These are phyloP conservation scores for Drosophila neocordata DNA, from an alignment of 1,140 invertebrate species.

Conservation along the genomic window DNA sequence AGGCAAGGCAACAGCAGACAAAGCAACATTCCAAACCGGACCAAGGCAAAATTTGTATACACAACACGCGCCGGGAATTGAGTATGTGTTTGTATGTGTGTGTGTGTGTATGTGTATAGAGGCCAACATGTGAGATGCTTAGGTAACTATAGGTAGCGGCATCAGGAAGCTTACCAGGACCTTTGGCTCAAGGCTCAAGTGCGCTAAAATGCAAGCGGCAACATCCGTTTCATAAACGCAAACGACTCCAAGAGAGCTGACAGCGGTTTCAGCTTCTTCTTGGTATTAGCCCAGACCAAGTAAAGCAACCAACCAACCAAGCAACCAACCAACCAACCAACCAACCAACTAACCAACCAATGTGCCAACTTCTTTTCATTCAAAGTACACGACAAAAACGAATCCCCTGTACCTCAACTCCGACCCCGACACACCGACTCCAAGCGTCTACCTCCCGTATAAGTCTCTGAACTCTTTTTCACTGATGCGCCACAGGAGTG, in stretches of 20 bases:
- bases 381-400: constrained; percentile 39
- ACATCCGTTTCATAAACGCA: constrained; percentile 78
- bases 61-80: constrained; percentile 59
- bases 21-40: constrained; percentile 31
- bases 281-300: constrained; percentile 20
- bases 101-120: constrained; percentile 18
- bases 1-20: constrained; percentile 30
- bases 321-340: background rate
- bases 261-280: constrained; percentile 23
- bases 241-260: constrained; percentile 26
- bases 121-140: constrained; percentile 10
- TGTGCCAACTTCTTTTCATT: constrained; percentile 67
- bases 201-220: constrained; percentile 77
- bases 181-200: constrained; percentile 69
- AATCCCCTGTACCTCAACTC: constrained; percentile 43
- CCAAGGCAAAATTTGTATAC: constrained; percentile 68
- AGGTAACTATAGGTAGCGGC: constrained; percentile 11
- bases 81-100: constrained; percentile 30
- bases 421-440: background rate
- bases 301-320: background rate
- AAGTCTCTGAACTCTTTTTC: constrained; percentile 76
- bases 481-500: constrained; percentile 23
- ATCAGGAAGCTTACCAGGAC: constrained; percentile 35
- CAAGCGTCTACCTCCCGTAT: no score
- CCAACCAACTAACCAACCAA: constrained; percentile 18